Evolutionary conservation across 2,113 vertebrate species (phyloP).

Genomic region (Oncorhynchus gorbuscha): DNA sequence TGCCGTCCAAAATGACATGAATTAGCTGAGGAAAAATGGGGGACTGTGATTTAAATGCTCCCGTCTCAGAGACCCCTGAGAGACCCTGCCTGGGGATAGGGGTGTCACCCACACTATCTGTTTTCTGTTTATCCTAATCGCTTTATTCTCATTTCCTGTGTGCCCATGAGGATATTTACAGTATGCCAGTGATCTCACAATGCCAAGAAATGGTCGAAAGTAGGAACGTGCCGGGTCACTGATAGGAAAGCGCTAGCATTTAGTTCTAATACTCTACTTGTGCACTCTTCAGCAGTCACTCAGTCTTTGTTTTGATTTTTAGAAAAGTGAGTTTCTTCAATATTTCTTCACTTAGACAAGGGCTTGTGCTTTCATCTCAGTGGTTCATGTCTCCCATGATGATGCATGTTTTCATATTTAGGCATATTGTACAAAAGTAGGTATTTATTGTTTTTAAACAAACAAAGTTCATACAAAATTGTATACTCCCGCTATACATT

Average conservation of each 20-base stretch:
- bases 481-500: neutral
- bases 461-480: constrained; percentile 18
- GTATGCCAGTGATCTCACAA: neutral
- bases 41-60: constrained; percentile 9
- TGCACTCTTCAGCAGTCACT: neutral
- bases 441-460: constrained; percentile 19
- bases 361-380: neutral
- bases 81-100: neutral
- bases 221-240: neutral
- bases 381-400: neutral
- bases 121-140: neutral
- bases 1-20: constrained; percentile 60
- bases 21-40: constrained; percentile 47
- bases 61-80: neutral
- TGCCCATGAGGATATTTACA: neutral
- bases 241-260: neutral
- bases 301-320: neutral
- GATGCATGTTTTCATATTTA: neutral
- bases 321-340: neutral
- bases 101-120: neutral
- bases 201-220: neutral
- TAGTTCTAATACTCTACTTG: neutral
- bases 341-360: neutral
- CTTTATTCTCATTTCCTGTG: neutral
- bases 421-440: constrained; percentile 23